phyloP scores from a whole-genome alignment of 2,113 vertebrate genomes.

The cat (Felis catus) region DNA sequence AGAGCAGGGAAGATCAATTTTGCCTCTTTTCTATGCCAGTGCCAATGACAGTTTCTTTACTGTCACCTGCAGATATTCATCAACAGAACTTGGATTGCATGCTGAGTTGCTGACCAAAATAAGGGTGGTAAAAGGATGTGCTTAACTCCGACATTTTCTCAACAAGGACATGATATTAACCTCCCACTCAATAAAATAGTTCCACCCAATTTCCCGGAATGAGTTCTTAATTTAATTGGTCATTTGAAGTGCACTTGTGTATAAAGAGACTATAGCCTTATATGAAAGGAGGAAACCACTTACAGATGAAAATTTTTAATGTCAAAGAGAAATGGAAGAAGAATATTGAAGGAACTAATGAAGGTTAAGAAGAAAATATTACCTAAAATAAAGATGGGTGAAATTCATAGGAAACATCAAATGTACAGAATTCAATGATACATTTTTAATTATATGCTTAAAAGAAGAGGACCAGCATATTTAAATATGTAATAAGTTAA shows the following conservation, averaged over 20 bases:
- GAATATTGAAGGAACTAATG: slow-evolving; percentile 6
- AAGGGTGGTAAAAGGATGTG: neutral
- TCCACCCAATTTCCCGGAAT: slow-evolving; percentile 79
- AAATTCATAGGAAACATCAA: neutral
- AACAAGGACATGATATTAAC: slow-evolving; percentile 71
- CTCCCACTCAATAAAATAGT: slow-evolving; percentile 70
- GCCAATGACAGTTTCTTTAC: neutral
- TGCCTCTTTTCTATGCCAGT: neutral
- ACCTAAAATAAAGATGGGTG: neutral
- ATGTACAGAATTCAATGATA: neutral
- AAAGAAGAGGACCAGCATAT: neutral
- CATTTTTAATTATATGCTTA: neutral
- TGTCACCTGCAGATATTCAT: slow-evolving; percentile 51
- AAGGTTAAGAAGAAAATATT: slow-evolving; percentile 53
- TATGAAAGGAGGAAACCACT: slow-evolving; percentile 56
- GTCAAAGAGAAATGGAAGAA: slow-evolving; percentile 52
- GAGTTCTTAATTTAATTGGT: slow-evolving; percentile 79
- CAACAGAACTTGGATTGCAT: neutral
- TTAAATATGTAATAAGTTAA: neutral
- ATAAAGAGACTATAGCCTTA: slow-evolving; percentile 60
- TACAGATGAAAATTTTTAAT: slow-evolving; percentile 61
- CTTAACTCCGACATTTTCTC: slow-evolving; percentile 66
- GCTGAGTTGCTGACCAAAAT: slow-evolving; percentile 58
- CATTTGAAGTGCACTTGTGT: slow-evolving; percentile 74
- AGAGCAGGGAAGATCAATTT: neutral